Percentiles rank a stretch among this genome's conserved stretches.
phyloP scores from a whole-genome alignment of 2,113 vertebrate species.

The Leucoraja erinaceus region DNA sequence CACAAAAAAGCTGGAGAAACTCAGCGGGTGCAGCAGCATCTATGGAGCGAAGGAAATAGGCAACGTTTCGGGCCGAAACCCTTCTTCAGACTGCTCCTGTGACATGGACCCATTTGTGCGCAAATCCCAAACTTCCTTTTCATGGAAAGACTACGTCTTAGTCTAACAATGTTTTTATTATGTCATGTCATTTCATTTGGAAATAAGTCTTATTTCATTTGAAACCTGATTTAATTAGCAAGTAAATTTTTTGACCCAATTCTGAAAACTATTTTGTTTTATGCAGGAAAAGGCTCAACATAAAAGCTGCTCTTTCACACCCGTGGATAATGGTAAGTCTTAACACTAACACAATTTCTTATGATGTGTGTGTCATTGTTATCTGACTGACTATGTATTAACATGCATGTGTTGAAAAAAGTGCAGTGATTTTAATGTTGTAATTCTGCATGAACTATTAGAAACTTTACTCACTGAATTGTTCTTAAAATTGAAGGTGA shows the following conservation, averaged over 20 bases:
- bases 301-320: slow-evolving; percentile 80
- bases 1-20: too few relatives aligned
- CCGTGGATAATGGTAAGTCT: slow-evolving; percentile 88
- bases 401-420: not conserved
- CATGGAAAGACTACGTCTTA: not conserved
- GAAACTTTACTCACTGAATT: not conserved
- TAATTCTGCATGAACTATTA: not conserved
- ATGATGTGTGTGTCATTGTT: not conserved
- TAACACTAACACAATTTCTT: not conserved
- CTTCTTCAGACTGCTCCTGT: too few relatives aligned
- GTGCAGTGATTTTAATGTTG: not conserved
- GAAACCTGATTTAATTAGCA: not conserved
- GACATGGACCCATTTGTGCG: not conserved
- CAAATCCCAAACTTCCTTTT: not conserved
- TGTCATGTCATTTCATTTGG: not conserved
- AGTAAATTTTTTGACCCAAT: not conserved
- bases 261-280: slow-evolving; percentile 26
- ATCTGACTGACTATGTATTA: not conserved
- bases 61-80: too few relatives aligned
- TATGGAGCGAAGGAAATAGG: too few relatives aligned
- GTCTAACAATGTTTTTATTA: not conserved
- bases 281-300: slow-evolving; percentile 79
- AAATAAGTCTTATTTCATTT: not conserved
- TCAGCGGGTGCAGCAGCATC: too few relatives aligned
- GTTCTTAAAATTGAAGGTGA: not conserved